Evolutionary conservation across 2,888 invertebrate genomes (phyloP).

Genomic region (Folsomia candida): DNA sequence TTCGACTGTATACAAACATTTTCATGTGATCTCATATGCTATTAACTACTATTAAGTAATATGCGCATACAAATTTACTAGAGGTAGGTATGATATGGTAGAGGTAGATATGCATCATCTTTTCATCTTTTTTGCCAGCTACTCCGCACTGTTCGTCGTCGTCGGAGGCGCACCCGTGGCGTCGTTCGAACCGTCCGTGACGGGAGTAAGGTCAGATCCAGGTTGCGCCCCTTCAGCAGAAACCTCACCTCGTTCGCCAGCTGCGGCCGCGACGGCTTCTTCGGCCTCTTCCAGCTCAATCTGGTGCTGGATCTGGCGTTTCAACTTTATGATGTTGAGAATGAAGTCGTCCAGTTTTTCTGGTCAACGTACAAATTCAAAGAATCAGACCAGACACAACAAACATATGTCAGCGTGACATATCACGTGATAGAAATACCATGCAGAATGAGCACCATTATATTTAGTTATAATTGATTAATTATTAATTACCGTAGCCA

Average conservation of each 20-base stretch:
- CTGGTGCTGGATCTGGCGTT: constrained; percentile 32
- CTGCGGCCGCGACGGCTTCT: constrained; percentile 24
- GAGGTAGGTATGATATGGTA: too few relatives aligned
- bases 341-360: constrained; percentile 45
- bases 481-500: constrained; percentile 35
- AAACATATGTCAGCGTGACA: too few relatives aligned
- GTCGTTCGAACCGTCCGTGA: not conserved
- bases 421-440: too few relatives aligned
- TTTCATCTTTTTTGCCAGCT: too few relatives aligned
- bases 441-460: too few relatives aligned
- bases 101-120: too few relatives aligned
- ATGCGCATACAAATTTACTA: too few relatives aligned
- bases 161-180: not conserved
- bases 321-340: constrained; percentile 37
- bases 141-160: not conserved
- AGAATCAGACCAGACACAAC: too few relatives aligned
- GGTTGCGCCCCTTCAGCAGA: constrained; percentile 6
- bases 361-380: constrained; percentile 15
- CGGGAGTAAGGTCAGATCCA: not conserved
- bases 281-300: constrained; percentile 38
- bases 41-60: too few relatives aligned
- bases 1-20: too few relatives aligned
- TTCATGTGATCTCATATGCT: too few relatives aligned
- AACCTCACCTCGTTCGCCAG: constrained; percentile 9
- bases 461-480: too few relatives aligned